A percentile compares a stretch with the other conserved stretches of the same genome.
Conservation (phyloP, 2,797 vertebrate genomes). For the Podargus strigoides region DNA sequence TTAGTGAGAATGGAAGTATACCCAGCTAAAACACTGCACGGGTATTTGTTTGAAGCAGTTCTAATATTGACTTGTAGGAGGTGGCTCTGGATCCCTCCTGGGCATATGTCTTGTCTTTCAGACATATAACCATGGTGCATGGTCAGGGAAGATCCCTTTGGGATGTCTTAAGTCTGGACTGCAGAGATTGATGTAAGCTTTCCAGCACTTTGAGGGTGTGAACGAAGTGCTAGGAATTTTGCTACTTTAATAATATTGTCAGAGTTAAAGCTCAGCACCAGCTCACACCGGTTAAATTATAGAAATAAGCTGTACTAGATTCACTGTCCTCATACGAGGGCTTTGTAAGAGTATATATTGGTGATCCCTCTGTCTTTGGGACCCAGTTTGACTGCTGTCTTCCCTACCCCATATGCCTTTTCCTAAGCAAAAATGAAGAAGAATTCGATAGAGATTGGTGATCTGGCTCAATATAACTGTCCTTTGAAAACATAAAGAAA, state of each 20-base stretch:
- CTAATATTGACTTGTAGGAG: neutral
- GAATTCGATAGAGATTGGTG: neutral
- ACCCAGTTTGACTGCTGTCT: neutral
- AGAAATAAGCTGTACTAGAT: neutral
- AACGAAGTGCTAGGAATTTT: neutral
- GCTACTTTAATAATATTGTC: neutral
- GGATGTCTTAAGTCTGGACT: neutral
- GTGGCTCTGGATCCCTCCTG: neutral
- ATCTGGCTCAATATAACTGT: neutral
- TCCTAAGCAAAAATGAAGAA: neutral
- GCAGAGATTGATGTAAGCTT: neutral
- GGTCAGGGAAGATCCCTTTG: neutral
- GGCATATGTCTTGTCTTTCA: neutral
- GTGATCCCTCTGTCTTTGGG: neutral
- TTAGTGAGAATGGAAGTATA: neutral
- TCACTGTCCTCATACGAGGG: neutral
- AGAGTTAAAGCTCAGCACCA: neutral
- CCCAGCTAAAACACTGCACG: neutral
- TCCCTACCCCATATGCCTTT: neutral
- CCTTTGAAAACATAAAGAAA: neutral
- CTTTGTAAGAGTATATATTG: neutral
- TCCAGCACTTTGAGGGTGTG: neutral
- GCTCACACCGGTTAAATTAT: neutral
- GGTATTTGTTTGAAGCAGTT: neutral
- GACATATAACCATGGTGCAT: rapidly evolving